phyloP scores from a whole-genome alignment of 1,140 invertebrate genomes.

The Zaprionus africanus region DNA sequence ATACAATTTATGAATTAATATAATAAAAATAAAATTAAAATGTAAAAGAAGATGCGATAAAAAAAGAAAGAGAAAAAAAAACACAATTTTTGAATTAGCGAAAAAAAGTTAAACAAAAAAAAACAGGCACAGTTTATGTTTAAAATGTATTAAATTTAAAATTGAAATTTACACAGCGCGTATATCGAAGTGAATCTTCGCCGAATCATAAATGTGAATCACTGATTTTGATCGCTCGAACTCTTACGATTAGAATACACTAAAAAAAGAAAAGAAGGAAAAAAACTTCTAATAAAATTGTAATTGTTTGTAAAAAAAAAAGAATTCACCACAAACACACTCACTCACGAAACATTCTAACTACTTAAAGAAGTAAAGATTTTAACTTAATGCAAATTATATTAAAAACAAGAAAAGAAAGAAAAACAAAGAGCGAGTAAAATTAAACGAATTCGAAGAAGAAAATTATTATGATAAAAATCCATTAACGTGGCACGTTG shows the following conservation, averaged over 20 bases:
- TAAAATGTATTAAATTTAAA: constrained; percentile 28
- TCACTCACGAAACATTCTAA: constrained; percentile 64
- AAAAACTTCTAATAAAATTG: constrained; percentile 35
- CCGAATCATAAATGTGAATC: background rate
- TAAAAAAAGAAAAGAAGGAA: background rate
- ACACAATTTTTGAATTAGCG: constrained; percentile 23
- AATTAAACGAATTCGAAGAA: constrained; percentile 26
- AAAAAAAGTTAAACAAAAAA: constrained; percentile 16
- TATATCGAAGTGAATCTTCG: background rate
- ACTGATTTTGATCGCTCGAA: background rate
- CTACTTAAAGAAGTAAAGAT: constrained; percentile 57
- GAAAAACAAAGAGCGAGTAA: constrained; percentile 12
- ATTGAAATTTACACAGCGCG: constrained; percentile 4
- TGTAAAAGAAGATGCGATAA: background rate
- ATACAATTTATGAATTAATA: constrained; percentile 59
- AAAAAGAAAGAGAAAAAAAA: background rate
- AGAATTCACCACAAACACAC: constrained; percentile 17
- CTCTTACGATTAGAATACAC: background rate
- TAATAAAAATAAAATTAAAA: constrained; percentile 19
- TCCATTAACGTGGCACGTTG: constrained; percentile 61
- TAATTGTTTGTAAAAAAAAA: constrained; percentile 55
- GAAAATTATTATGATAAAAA: constrained; percentile 16
- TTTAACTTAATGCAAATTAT: constrained; percentile 59
- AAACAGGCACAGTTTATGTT: constrained; percentile 42
- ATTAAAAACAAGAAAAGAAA: constrained; percentile 31